These are phyloP conservation scores for Argyresthia albistria DNA, from an alignment of 2,888 invertebrate species.

Conservation along the genomic window DNA sequence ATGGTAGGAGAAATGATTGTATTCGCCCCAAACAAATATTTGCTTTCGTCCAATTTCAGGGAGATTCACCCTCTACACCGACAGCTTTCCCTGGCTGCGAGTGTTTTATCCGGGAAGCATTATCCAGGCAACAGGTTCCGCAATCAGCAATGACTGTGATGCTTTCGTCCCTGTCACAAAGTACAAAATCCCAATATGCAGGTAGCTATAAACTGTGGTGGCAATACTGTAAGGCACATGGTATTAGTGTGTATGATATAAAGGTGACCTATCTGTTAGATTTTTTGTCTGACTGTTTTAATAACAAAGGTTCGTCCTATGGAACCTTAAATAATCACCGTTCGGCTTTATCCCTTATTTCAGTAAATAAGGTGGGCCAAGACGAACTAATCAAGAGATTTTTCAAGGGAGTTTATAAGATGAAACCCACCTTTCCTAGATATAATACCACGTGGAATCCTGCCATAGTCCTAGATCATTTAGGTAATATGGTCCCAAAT, in stretches of 20 bases:
- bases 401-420: not conserved
- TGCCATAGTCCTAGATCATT: not conserved
- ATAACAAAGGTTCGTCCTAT: not conserved
- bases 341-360: not conserved
- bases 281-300: not conserved
- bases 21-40: constrained; percentile 8
- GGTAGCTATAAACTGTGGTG: constrained; percentile 11
- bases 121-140: constrained; percentile 6
- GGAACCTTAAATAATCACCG: too few relatives aligned
- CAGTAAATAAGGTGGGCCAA: not conserved
- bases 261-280: not conserved
- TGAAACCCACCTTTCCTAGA: not conserved
- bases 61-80: constrained; percentile 10
- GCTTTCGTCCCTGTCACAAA: constrained; percentile 10
- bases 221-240: constrained; percentile 5
- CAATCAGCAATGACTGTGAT: constrained; percentile 8
- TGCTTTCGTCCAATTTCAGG: constrained; percentile 11
- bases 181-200: constrained; percentile 9
- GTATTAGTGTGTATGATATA: too few relatives aligned
- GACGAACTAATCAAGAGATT: not conserved
- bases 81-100: constrained; percentile 13
- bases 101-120: constrained; percentile 12
- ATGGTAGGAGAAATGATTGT: not conserved
- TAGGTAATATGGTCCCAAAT: not conserved
- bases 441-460: not conserved